These are phyloP conservation scores for Bucorvus abyssinicus DNA, from an alignment of 2,797 vertebrate species.

Conservation along the genomic window DNA sequence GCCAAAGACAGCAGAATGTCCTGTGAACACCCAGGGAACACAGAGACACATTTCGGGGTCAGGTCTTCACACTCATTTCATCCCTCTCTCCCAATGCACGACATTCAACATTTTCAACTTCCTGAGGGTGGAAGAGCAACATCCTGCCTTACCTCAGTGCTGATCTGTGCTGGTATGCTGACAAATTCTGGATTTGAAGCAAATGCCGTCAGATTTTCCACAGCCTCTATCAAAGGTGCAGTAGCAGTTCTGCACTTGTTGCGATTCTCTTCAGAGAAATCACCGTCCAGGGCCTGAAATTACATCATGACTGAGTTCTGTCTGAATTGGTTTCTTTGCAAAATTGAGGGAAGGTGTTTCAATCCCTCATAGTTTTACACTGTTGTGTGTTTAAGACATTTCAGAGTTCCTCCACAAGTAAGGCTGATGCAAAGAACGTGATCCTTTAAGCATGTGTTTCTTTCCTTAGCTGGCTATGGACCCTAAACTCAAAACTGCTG, in stretches of 20 bases:
- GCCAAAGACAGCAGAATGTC: neutral
- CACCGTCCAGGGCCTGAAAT: constrained; percentile 88
- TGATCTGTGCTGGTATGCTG: constrained; percentile 96
- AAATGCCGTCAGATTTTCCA: constrained; percentile 94
- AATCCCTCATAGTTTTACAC: neutral
- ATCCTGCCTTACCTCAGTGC: constrained; percentile 84
- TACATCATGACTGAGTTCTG: neutral
- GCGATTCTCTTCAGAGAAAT: constrained; percentile 97
- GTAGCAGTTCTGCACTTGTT: constrained; percentile 90
- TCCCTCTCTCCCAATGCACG: neutral
- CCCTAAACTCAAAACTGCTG: neutral
- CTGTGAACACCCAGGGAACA: neutral
- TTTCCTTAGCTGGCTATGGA: neutral
- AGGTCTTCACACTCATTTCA: neutral
- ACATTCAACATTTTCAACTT: neutral
- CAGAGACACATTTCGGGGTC: neutral
- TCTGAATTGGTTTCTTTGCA: neutral
- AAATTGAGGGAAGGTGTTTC: neutral
- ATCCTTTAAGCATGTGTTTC: neutral
- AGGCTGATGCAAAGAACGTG: neutral
- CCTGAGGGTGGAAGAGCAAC: neutral
- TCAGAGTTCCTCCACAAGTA: neutral
- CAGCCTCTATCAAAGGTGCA: constrained; percentile 91
- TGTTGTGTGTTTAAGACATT: rapidly evolving
- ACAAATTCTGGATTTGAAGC: constrained; percentile 98